These are phyloP conservation scores for Sceliomorpha sp. DNA, from an alignment of 2,888 invertebrate genomes.

Conservation along the genomic window DNA sequence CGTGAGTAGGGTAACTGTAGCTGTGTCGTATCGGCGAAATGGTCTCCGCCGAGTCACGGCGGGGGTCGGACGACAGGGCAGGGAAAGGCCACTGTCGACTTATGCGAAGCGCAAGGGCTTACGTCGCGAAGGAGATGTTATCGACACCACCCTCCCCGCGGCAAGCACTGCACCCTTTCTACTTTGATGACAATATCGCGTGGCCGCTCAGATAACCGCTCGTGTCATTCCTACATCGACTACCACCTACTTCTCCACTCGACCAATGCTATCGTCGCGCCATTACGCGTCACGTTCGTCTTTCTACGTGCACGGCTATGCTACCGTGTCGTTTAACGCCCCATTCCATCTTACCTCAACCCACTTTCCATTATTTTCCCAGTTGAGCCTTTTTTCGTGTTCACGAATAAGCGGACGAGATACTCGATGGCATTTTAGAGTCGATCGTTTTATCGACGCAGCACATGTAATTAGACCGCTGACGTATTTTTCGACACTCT, in stretches of 20 bases:
- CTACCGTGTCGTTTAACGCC: conserved; percentile 13
- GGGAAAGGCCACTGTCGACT: conserved; percentile 78
- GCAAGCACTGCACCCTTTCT: conserved; percentile 65
- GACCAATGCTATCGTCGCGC: conserved; percentile 23
- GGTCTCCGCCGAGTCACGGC: conserved; percentile 74
- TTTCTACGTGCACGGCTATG: conserved; percentile 26
- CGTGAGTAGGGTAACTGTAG: conserved; percentile 61
- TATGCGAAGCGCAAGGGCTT: conserved; percentile 62
- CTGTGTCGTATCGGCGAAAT: conserved; percentile 66
- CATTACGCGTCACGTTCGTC: conserved; percentile 50
- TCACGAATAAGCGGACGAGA: too few relatives aligned
- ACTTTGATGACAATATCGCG: conserved; percentile 80
- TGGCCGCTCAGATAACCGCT: conserved; percentile 79
- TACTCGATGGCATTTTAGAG: too few relatives aligned
- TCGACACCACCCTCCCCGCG: conserved; percentile 58
- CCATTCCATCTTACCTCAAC: conserved; percentile 16
- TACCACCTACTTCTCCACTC: conserved; percentile 69
- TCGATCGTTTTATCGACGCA: too few relatives aligned
- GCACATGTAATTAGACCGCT: too few relatives aligned
- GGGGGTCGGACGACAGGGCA: conserved; percentile 68
- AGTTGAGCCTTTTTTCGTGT: too few relatives aligned
- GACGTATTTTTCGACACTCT: too few relatives aligned
- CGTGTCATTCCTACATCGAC: conserved; percentile 80
- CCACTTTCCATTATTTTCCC: too few relatives aligned
- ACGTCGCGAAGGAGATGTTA: conserved; percentile 66